These are phyloP conservation scores for Aulostomus chinensis DNA, from an alignment of 2,797 vertebrate genomes.

Conservation along the genomic window DNA sequence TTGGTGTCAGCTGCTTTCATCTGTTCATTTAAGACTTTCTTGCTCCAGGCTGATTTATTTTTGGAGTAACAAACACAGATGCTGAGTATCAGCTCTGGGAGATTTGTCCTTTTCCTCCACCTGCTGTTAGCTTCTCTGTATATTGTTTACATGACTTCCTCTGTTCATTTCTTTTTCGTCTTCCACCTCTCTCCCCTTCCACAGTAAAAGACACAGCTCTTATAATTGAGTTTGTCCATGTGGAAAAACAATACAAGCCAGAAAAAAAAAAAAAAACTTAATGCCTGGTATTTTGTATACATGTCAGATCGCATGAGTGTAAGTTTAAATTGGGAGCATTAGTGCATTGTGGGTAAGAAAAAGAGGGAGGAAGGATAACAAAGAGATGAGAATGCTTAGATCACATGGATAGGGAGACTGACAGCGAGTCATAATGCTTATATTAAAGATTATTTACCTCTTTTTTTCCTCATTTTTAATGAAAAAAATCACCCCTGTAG, in stretches of 20 bases:
- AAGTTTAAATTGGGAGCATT: conserved; percentile 74
- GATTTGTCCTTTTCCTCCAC: conserved; percentile 8
- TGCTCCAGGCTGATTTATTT: too few relatives aligned
- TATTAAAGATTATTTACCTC: too few relatives aligned
- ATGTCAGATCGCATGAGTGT: conserved; percentile 79
- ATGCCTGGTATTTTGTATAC: conserved; percentile 80
- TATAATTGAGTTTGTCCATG: conserved; percentile 78
- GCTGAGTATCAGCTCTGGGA: not conserved
- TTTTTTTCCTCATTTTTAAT: too few relatives aligned
- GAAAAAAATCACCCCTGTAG: too few relatives aligned
- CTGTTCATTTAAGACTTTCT: too few relatives aligned
- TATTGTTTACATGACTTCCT: conserved; percentile 37
- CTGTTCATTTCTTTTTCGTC: conserved; percentile 4
- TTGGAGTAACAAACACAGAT: not conserved
- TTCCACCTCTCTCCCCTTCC: conserved; percentile 25
- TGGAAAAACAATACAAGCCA: conserved; percentile 78
- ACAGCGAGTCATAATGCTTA: too few relatives aligned
- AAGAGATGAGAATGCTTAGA: conserved; percentile 26
- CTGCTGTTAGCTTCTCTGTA: conserved; percentile 28
- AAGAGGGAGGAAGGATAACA: not conserved
- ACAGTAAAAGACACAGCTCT: conserved; percentile 36
- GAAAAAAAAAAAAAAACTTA: conserved; percentile 73
- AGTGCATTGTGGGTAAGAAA: conserved; percentile 54
- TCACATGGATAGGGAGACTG: too few relatives aligned
- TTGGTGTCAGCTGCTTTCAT: conserved; percentile 21